Evolutionary conservation across 2,888 invertebrate genomes (phyloP).

Genomic region (Trisateles emortualis): DNA sequence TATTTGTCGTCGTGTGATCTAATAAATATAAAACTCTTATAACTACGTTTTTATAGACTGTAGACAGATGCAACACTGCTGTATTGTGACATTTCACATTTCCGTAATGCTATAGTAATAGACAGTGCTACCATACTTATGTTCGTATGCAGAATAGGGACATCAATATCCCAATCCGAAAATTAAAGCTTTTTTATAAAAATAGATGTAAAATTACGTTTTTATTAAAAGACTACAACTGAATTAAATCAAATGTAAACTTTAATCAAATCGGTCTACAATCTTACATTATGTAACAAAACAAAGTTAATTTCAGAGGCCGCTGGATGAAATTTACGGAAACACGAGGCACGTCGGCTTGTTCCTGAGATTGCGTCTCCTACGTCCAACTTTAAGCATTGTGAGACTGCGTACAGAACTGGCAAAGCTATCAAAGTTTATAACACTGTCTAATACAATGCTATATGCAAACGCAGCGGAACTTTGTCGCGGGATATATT

Average conservation of each 20-base stretch:
- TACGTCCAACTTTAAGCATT: conserved; percentile 50
- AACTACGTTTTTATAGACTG: too few species aligned
- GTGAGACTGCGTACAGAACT: conserved; percentile 57
- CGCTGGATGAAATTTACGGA: conserved; percentile 47
- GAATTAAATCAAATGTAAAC: conserved; percentile 6
- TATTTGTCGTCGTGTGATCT: too few species aligned
- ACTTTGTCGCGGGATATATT: conserved; percentile 53
- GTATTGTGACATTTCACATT: too few species aligned
- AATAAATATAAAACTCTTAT: too few species aligned
- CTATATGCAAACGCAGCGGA: conserved; percentile 61
- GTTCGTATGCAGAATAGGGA: too few species aligned
- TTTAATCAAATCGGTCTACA: conserved; percentile 13
- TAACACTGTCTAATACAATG: conserved; percentile 70
- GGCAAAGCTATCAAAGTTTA: conserved; percentile 74
- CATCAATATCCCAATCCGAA: too few species aligned
- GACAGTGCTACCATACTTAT: too few species aligned
- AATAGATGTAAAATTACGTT: too few species aligned
- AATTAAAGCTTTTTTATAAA: too few species aligned
- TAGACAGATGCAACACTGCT: too few species aligned
- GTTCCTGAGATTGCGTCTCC: conserved; percentile 59
- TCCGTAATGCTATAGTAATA: too few species aligned
- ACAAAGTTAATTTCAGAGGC: conserved; percentile 53
- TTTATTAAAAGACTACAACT: too few species aligned
- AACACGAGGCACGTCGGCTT: conserved; percentile 44
- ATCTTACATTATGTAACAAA: conserved; percentile 24